Conservation (phyloP, 2,797 vertebrate species). For the Falco concolor region DNA sequence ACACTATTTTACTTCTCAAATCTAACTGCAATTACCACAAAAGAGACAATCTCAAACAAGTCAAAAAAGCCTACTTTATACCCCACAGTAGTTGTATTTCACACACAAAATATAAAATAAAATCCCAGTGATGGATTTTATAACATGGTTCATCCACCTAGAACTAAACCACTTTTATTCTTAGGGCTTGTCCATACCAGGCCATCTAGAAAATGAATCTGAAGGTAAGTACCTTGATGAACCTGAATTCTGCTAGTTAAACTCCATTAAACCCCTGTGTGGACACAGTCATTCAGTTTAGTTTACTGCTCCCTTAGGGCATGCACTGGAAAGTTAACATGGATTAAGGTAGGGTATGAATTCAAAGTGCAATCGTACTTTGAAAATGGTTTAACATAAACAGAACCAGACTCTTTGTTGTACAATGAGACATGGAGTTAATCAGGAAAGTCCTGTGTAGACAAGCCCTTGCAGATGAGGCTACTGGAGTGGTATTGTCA, state of each 20-base stretch:
- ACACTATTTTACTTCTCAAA: not conserved
- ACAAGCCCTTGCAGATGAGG: constrained; percentile 42
- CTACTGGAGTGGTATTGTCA: not conserved
- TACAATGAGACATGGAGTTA: constrained; percentile 43
- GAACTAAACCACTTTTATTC: constrained; percentile 5
- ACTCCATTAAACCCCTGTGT: constrained; percentile 50
- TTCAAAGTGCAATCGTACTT: constrained; percentile 58
- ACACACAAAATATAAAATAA: not conserved
- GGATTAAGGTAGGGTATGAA: constrained; percentile 56
- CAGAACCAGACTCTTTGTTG: constrained; percentile 62
- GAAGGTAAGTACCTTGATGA: constrained; percentile 25
- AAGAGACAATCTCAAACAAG: not conserved
- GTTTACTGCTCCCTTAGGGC: constrained; percentile 62
- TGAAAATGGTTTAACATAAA: constrained; percentile 63
- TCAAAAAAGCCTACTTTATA: not conserved
- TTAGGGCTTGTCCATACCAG: not conserved
- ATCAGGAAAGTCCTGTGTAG: constrained; percentile 51
- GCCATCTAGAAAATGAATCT: constrained; percentile 39
- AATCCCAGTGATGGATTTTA: not conserved
- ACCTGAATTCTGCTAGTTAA: constrained; percentile 48
- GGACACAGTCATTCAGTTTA: constrained; percentile 50
- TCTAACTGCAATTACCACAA: not conserved
- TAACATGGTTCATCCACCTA: not conserved
- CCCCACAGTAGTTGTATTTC: not conserved
- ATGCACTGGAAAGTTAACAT: constrained; percentile 32